phyloP scores from a whole-genome alignment of 2,797 vertebrate genomes.

The Silurus lanzhouensis region DNA sequence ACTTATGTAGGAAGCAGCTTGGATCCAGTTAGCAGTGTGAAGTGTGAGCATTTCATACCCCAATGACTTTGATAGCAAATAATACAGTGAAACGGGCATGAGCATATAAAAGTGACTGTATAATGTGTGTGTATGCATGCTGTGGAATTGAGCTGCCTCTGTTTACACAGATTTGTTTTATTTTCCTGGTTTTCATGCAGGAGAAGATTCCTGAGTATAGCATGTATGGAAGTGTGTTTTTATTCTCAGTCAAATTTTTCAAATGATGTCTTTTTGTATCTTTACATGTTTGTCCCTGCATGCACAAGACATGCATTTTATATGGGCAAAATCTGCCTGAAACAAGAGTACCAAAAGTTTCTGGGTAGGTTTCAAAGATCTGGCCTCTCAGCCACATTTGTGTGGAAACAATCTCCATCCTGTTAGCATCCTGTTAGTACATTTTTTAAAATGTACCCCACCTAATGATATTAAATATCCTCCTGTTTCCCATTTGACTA shows the following conservation, averaged over 20 bases:
- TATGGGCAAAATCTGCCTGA: not conserved
- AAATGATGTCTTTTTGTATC: not conserved
- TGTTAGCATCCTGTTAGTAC: not conserved
- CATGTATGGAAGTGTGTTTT: not conserved
- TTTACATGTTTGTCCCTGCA: not conserved
- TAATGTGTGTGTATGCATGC: not conserved
- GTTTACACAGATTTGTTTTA: not conserved
- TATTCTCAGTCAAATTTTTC: not conserved
- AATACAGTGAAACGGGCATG: not conserved
- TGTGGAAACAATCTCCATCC: not conserved
- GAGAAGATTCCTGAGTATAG: not conserved
- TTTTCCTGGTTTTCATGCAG: not conserved
- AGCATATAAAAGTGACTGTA: not conserved
- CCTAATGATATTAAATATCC: not conserved
- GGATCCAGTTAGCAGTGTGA: slow-evolving; percentile 14
- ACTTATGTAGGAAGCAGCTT: slow-evolving; percentile 25
- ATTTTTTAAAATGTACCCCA: not conserved
- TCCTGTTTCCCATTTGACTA: not conserved
- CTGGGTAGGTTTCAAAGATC: not conserved
- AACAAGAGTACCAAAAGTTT: too few species aligned
- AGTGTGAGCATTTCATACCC: slow-evolving; percentile 25
- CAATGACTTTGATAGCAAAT: slow-evolving; percentile 1
- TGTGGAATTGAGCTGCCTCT: not conserved
- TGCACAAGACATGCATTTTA: too few species aligned
- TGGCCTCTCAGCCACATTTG: not conserved